Conservation (phyloP, 2,113 vertebrate species). For the Brachypodius melanocephalos region DNA sequence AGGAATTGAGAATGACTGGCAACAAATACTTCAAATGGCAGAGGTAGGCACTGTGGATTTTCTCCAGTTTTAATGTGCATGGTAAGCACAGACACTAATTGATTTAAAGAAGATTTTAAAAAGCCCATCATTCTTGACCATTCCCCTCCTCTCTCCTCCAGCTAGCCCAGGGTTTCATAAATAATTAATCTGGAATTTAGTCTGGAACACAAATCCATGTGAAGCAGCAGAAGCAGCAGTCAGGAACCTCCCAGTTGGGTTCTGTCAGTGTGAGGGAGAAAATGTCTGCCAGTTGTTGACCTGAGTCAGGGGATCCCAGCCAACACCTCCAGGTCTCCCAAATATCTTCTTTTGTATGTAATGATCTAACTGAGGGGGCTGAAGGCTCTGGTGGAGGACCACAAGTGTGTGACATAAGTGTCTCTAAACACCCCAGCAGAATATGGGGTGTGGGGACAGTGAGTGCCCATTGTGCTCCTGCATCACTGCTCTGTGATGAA, state of each 20-base stretch:
- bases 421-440: neutral
- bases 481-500: neutral
- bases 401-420: neutral
- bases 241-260: neutral
- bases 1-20: neutral
- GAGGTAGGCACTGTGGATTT: neutral
- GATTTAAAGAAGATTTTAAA: neutral
- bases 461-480: neutral
- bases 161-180: neutral
- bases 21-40: slow-evolving; percentile 1
- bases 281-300: rapidly evolving
- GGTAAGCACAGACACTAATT: neutral
- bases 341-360: neutral
- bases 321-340: neutral
- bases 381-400: neutral
- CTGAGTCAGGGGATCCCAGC: neutral
- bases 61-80: neutral
- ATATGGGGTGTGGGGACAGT: neutral
- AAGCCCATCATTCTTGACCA: neutral
- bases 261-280: neutral
- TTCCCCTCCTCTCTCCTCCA: neutral
- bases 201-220: neutral
- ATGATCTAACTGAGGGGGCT: neutral
- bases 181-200: neutral
- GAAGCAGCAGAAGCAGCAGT: neutral